Evolutionary conservation across 2,888 invertebrate species (phyloP).

Genomic region (Corythucha ciliata): DNA sequence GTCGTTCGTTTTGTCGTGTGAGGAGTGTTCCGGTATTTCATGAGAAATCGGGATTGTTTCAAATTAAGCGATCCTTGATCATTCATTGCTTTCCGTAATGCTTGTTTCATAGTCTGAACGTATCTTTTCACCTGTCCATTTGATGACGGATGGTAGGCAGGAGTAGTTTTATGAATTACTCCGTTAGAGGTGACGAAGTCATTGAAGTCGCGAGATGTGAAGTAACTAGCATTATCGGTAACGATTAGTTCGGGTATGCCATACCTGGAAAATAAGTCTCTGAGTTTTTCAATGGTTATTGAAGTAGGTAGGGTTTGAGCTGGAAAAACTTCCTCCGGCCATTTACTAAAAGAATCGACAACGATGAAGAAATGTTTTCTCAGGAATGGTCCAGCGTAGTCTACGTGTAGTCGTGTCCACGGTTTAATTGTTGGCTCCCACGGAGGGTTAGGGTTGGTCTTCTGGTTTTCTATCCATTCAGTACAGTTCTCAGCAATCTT

Average conservation of each 20-base stretch:
- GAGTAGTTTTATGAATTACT: too few species aligned
- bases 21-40: too few species aligned
- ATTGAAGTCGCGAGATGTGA: neutral
- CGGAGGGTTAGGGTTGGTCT: constrained; percentile 15
- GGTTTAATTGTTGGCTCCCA: constrained; percentile 33
- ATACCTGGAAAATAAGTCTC: neutral
- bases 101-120: too few species aligned
- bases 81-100: too few species aligned
- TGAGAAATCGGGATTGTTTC: too few species aligned
- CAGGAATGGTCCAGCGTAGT: constrained; percentile 33
- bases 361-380: constrained; percentile 18
- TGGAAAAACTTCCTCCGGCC: neutral
- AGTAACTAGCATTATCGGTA: neutral
- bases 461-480: neutral
- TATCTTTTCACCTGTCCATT: too few species aligned
- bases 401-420: constrained; percentile 35
- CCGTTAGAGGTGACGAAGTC: too few species aligned
- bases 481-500: neutral
- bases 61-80: too few species aligned
- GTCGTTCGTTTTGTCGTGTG: too few species aligned
- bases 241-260: neutral
- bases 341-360: neutral
- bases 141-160: too few species aligned
- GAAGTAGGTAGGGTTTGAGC: neutral
- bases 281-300: neutral